Evolutionary conservation across 2,888 invertebrate genomes (phyloP).

Genomic region (Leuctra nigra): DNA sequence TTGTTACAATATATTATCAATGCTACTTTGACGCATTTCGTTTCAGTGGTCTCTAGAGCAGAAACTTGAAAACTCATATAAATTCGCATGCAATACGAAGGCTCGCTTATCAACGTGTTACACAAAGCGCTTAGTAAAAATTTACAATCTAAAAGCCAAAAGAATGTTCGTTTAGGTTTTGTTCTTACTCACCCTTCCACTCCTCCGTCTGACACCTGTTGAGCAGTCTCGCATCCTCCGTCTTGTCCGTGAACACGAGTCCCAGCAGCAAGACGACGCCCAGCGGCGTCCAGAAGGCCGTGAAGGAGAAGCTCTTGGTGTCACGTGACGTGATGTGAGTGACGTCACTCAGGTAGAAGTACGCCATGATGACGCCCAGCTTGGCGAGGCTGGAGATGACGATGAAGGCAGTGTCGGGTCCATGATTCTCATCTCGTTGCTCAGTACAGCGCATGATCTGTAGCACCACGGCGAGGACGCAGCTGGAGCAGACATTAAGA

Average conservation of each 20-base stretch:
- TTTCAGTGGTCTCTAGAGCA: too few relatives aligned
- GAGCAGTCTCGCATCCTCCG: conserved; percentile 68
- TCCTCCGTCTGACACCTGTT: conserved; percentile 92
- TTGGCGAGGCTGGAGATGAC: conserved; percentile 64
- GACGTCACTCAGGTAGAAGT: conserved; percentile 91
- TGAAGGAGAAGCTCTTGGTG: conserved; percentile 94
- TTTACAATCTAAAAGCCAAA: too few relatives aligned
- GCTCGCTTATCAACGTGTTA: too few relatives aligned
- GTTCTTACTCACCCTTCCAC: conserved; percentile 64
- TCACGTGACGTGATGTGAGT: conserved; percentile 99
- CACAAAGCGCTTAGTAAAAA: too few relatives aligned
- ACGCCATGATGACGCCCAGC: conserved; percentile 80
- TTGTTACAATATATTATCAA: too few relatives aligned
- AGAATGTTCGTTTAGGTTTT: background rate
- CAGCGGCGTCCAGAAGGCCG: conserved; percentile 93
- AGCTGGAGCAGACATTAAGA: too few relatives aligned
- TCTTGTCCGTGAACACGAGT: conserved; percentile 90
- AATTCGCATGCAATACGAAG: too few relatives aligned
- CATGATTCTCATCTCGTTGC: background rate
- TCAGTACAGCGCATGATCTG: background rate
- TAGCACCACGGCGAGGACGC: background rate
- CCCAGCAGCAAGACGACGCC: conserved; percentile 90
- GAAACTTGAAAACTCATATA: too few relatives aligned
- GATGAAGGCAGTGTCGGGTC: conserved; percentile 37
- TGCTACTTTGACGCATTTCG: too few relatives aligned